Conservation (phyloP, 2,113 vertebrate genomes). For the Condylura cristata region DNA sequence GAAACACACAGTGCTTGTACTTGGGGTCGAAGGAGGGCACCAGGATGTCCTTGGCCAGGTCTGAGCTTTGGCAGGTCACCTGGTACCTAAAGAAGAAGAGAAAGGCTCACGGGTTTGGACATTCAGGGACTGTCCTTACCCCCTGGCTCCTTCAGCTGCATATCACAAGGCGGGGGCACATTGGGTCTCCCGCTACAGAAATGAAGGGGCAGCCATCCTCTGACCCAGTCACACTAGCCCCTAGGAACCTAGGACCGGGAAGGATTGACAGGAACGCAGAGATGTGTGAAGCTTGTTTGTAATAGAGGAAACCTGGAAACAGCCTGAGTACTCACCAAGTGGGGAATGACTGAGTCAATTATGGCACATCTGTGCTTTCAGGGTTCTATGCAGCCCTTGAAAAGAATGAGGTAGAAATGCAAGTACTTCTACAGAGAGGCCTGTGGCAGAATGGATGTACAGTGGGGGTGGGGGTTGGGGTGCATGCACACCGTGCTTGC, state of each 20-base stretch:
- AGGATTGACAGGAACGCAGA: neutral
- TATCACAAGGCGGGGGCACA: accelerated
- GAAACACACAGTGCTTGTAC: conserved; percentile 95
- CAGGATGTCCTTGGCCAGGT: conserved; percentile 93
- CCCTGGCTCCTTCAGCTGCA: accelerated
- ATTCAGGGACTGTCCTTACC: no score
- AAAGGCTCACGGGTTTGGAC: neutral
- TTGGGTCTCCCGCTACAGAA: neutral
- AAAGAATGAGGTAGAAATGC: neutral
- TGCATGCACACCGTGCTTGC: no score
- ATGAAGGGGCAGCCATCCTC: accelerated
- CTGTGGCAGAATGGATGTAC: accelerated
- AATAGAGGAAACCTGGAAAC: neutral
- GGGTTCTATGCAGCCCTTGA: neutral
- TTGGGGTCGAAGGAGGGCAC: conserved; percentile 93
- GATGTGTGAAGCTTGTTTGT: neutral
- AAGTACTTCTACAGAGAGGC: neutral
- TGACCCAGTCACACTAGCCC: neutral
- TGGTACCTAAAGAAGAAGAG: conserved; percentile 87
- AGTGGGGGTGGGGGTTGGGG: accelerated
- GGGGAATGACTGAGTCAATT: neutral
- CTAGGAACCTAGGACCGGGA: neutral
- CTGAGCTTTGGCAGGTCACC: conserved; percentile 92
- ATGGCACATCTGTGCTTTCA: neutral
- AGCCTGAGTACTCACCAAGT: neutral